Conservation (phyloP, 2,797 vertebrate genomes). For the Anguilla anguilla region DNA sequence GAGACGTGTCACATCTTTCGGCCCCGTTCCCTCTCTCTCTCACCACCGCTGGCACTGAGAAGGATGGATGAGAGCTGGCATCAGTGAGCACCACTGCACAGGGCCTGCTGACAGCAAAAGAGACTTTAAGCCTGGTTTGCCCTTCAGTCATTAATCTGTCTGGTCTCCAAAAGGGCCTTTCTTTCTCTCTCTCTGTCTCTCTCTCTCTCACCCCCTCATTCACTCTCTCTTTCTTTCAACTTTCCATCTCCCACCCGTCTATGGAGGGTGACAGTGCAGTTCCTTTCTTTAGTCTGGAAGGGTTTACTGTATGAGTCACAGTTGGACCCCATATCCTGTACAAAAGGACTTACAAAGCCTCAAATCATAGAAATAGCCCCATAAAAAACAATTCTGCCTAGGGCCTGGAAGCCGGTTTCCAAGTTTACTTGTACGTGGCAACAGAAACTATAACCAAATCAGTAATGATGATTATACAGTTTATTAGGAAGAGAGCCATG, state of each 20-base stretch:
- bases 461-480: not conserved
- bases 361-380: not conserved
- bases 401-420: not conserved
- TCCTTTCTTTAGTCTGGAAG: not conserved
- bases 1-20: not conserved
- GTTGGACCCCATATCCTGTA: not conserved
- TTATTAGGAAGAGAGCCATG: not conserved
- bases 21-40: not conserved
- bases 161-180: not conserved
- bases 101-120: not conserved
- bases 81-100: not conserved
- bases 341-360: not conserved
- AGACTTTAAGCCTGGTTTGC: not conserved
- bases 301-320: not conserved
- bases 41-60: not conserved
- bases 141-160: slow-evolving; percentile 10
- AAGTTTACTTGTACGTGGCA: not conserved
- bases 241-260: not conserved
- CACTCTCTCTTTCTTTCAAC: not conserved
- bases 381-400: not conserved
- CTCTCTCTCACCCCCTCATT: not conserved
- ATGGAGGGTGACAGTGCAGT: not conserved
- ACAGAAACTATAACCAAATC: not conserved
- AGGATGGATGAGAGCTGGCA: not conserved
- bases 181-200: not conserved